Evolutionary conservation across 2,113 vertebrate species (phyloP).

Genomic region (Synchiropus splendidus): DNA sequence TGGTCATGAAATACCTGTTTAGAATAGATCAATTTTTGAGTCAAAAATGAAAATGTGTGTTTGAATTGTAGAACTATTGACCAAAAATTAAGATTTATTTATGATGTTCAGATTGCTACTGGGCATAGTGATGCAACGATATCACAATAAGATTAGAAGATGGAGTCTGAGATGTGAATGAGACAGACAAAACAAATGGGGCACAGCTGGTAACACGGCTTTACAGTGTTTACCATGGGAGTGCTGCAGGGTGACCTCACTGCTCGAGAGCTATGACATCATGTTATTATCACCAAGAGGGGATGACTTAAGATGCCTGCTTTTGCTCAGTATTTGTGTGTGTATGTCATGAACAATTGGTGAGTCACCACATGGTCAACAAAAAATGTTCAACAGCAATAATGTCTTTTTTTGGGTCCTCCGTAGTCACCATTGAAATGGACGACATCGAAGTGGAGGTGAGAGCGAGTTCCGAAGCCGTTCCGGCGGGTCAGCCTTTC

Average conservation of each 20-base stretch:
- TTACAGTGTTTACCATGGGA: slow-evolving; percentile 25
- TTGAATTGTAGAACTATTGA: too few species aligned
- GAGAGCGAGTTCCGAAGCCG: slow-evolving; percentile 70
- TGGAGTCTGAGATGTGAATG: too few species aligned
- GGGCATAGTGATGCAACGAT: too few species aligned
- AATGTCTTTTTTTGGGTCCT: slow-evolving; percentile 15
- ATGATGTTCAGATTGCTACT: too few species aligned
- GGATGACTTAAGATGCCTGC: slow-evolving; percentile 38
- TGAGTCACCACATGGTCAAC: slow-evolving; percentile 25
- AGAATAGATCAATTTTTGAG: too few species aligned
- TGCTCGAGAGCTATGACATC: slow-evolving; percentile 25
- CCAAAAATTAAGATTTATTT: too few species aligned
- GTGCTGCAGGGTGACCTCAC: slow-evolving; percentile 33
- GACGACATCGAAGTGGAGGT: slow-evolving; percentile 75
- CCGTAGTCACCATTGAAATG: slow-evolving; percentile 36
- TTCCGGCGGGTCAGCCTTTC: slow-evolving; percentile 78
- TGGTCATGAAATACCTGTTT: too few species aligned
- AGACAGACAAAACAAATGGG: neutral
- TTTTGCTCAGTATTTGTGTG: slow-evolving; percentile 11
- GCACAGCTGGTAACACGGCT: slow-evolving; percentile 33
- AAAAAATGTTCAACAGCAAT: slow-evolving; percentile 1
- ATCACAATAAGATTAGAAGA: too few species aligned
- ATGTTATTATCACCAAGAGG: slow-evolving; percentile 31
- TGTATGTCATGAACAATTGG: slow-evolving; percentile 1
- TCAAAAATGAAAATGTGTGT: too few species aligned